Evolutionary conservation across 2,797 vertebrate genomes (phyloP).

Genomic region (Pantherophis vulpinus): DNA sequence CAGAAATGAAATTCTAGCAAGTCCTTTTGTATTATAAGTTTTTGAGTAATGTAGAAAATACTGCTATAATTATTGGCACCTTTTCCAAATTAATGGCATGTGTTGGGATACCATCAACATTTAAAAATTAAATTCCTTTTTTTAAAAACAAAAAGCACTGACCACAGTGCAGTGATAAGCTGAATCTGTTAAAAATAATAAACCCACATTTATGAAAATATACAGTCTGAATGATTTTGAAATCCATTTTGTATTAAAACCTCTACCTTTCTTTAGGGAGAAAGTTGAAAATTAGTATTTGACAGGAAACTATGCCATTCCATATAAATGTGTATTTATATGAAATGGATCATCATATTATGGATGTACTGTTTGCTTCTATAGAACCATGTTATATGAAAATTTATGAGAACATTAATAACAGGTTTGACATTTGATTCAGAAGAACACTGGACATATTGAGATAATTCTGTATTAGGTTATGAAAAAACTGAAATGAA

Average conservation of each 20-base stretch:
- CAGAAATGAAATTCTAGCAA: neutral
- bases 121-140: slow-evolving; percentile 18
- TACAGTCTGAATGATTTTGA: slow-evolving; percentile 31
- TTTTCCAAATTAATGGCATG: slow-evolving; percentile 2
- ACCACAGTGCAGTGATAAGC: slow-evolving; percentile 11
- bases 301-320: slow-evolving; percentile 46
- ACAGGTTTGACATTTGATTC: slow-evolving; percentile 58
- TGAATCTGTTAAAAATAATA: slow-evolving; percentile 41
- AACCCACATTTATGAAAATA: slow-evolving; percentile 23
- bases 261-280: slow-evolving; percentile 18
- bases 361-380: slow-evolving; percentile 64
- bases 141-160: slow-evolving; percentile 34
- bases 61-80: neutral
- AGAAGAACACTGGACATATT: neutral
- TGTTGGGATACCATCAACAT: slow-evolving; percentile 21
- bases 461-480: slow-evolving; percentile 20
- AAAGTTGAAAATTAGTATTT: slow-evolving; percentile 25
- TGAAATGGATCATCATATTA: slow-evolving; percentile 59
- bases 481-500: slow-evolving; percentile 38
- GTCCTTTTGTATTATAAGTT: neutral
- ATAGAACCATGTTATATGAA: slow-evolving; percentile 61
- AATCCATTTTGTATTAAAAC: slow-evolving; percentile 25
- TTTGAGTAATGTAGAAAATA: neutral
- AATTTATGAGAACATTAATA: slow-evolving; percentile 51
- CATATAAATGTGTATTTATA: slow-evolving; percentile 56